Percentiles rank a stretch among this genome's conserved stretches.
Conservation (phyloP, 2,113 vertebrate species). For the Otocyon megalotis region DNA sequence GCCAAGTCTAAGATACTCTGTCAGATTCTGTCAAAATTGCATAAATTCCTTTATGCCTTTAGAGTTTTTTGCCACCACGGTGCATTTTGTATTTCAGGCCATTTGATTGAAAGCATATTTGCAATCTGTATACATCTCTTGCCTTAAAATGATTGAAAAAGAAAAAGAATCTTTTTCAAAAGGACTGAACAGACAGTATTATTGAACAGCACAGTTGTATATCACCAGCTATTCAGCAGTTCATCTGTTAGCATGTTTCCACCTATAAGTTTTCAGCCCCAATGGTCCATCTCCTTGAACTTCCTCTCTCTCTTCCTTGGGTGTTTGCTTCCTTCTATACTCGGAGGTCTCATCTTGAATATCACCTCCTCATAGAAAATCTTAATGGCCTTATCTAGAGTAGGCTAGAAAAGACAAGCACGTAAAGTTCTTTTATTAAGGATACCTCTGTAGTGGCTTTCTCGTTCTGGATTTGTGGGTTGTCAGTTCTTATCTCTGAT, state of each 20-base stretch:
- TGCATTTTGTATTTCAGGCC: conserved; percentile 38
- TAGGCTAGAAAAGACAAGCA: not conserved
- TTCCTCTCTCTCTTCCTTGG: not conserved
- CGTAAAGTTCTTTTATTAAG: not conserved
- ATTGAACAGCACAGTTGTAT: not conserved
- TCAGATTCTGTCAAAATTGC: not conserved
- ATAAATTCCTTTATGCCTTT: not conserved
- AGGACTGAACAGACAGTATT: not conserved
- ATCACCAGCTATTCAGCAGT: no score
- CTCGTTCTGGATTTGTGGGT: not conserved
- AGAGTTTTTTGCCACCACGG: not conserved
- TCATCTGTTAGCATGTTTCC: not conserved
- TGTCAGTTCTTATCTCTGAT: not conserved
- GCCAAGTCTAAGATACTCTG: not conserved
- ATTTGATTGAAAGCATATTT: conserved; percentile 24
- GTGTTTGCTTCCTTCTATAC: not conserved
- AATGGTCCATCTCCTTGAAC: not conserved
- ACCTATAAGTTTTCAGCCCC: not conserved
- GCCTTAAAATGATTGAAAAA: not conserved
- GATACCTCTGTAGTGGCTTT: not conserved
- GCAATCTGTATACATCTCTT: not conserved
- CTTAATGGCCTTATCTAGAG: not conserved
- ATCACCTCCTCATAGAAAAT: not conserved
- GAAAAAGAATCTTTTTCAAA: not conserved
- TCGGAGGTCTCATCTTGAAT: not conserved